Conservation (phyloP, 2,797 vertebrate species). For the Kryptolebias ocellatus region DNA sequence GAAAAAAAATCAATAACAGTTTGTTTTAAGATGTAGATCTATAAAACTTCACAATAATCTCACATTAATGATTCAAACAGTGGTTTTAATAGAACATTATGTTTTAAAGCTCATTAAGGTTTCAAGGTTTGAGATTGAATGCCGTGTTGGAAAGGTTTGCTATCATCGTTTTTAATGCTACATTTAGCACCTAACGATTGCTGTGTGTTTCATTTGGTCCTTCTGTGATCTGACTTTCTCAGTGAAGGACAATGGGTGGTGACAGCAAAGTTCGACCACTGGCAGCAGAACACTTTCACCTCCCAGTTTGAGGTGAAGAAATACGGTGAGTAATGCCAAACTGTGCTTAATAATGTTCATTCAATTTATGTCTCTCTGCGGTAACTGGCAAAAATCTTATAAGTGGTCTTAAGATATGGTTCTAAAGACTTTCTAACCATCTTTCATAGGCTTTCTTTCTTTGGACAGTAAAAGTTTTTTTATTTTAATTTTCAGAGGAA, state of each 20-base stretch:
- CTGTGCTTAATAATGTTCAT: background rate
- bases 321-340: slow-evolving; percentile 66
- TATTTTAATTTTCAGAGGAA: background rate
- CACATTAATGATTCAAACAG: background rate
- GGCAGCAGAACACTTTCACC: slow-evolving; percentile 75
- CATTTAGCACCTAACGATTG: too few relatives aligned
- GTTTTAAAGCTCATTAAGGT: background rate
- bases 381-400: too few relatives aligned
- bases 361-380: background rate
- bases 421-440: background rate
- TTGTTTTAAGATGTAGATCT: too few relatives aligned
- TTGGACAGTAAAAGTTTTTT: background rate
- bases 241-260: slow-evolving; percentile 81
- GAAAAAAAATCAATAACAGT: too few relatives aligned
- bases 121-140: background rate
- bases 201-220: background rate
- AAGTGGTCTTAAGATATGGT: background rate
- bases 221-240: slow-evolving; percentile 6
- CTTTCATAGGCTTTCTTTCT: background rate
- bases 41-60: too few relatives aligned
- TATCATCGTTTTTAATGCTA: too few relatives aligned
- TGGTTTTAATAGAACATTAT: background rate
- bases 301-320: slow-evolving; percentile 80
- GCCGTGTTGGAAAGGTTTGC: background rate
- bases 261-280: slow-evolving; percentile 75